A percentile compares a stretch with the other conserved stretches of the same genome.
phyloP scores from a whole-genome alignment of 2,113 vertebrate species.

The Actinemys pallida region DNA sequence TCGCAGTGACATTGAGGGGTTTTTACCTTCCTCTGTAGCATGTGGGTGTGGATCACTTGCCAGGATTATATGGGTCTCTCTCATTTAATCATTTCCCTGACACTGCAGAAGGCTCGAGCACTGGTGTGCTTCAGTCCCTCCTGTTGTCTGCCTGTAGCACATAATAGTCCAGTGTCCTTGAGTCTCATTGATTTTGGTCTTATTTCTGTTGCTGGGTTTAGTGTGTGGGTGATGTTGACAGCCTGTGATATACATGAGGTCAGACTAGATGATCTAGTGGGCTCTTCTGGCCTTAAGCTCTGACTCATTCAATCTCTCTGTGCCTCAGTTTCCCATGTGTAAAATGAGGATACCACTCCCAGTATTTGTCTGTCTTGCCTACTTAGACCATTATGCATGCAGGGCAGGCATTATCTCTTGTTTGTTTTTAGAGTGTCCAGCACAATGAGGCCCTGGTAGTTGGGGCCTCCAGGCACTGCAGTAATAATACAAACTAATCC shows the following conservation, averaged over 20 bases:
- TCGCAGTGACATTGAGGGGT: neutral
- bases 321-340: neutral
- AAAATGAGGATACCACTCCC: neutral
- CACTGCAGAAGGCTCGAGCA: neutral
- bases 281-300: neutral
- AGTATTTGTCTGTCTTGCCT: neutral
- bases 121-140: neutral
- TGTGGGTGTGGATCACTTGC: neutral
- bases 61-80: neutral
- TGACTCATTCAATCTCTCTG: neutral
- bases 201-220: neutral
- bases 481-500: neutral
- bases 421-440: neutral
- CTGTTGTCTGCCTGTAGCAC: neutral
- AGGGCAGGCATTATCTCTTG: neutral
- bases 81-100: neutral
- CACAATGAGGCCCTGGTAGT: accelerated
- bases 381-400: neutral
- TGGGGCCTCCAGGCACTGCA: neutral
- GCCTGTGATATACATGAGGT: neutral
- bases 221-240: neutral
- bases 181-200: neutral
- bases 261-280: neutral
- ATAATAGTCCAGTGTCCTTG: neutral
- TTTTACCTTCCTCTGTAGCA: neutral